Base-by-base conservation (phyloP, 2,797 vertebrate genomes). In the Sebastes reedi region DNA sequence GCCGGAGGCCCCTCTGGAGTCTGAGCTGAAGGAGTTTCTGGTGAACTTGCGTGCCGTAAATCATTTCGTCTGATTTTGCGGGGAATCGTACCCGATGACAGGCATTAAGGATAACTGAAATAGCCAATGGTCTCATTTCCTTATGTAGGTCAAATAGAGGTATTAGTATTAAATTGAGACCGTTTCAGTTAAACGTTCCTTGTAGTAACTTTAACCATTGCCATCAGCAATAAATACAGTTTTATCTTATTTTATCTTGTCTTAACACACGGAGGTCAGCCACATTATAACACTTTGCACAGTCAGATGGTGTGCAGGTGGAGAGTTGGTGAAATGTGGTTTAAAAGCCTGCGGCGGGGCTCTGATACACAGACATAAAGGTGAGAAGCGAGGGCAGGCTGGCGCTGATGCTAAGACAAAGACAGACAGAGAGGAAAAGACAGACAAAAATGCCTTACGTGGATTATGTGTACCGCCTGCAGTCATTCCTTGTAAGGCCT, bases 401-500 rank as follows among this genome's bases (percentile, higher is more conserved):
- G 22, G 25, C n/a, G 46, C 13, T 68, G 58, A 70, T 59, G 61
- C 60, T 69, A 75, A 72, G 66, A 73, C 56, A 77, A 30, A 77
- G 24, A 67, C 27, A 87, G 64, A 67, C 29, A 10, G 59, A 46
- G 22, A 70, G 29, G 20, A 69, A 76, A 74, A 77, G 66, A n/a
- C 6, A 25, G n/a, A 84, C 39, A 59, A 11, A 72, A 60, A 22
- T 36, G 3, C 16, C 65, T 79, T 64, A 27, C n/a, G 39, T 65
- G 67, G 74, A 46, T 77, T 82, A 58, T 50, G 34, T n/a, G 50
- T 64, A 79, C 79, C 77, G 86, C 89, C 89, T 84, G 75, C 79
- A 91, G 89, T 75, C 86, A 87, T 87, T 72, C 29, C 62, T 78
- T 77, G 70, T 29, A 79, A 74, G 14, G 42, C 25, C 66, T 70